Base-by-base conservation (phyloP, 2,888 invertebrate species). In the Mayetiola destructor region DNA sequence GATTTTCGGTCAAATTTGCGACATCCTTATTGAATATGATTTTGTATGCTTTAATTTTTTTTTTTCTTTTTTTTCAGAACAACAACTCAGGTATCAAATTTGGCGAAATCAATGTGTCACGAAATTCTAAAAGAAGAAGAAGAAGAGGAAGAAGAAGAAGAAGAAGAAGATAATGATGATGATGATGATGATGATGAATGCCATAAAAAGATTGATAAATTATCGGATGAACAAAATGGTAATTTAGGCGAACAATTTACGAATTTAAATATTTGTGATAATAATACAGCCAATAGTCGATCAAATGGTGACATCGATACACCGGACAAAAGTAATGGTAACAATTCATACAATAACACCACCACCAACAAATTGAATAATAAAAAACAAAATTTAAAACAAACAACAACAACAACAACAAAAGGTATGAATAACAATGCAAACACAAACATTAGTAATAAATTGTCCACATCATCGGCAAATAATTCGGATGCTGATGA, bases 81-180 rank as follows among this genome's bases (percentile, higher is more conserved):
- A 57, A 59, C 63, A 58, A 60, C 59, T 58, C 60, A 62, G 55
- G 59, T 60, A 59, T 63, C 63, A 58, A 62, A 63, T 61, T 54
- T 64, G 57, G 63, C 61, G 39, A 63, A 61, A 58, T 64, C 61
- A 32, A 61, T 63, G 58, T 62, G 64, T 58, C 60, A 62, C 58
- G 58, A 60, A 58, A 60, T 62, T 36, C 54, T 61, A 12, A 58
- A 60, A 54, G 61, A 60, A 32, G 63, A 61, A 48, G 60, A 61
- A 40, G 59, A 60, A 32, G 18, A 55, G 21, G 32, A n/a, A 39
- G 56, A 39, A 20, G 56, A 56, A 37, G 52, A 55, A 36, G 57
- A 21, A 23, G 16, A 35, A 52, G 3, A 12, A 29, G 20, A 35
- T 56, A 14, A 27, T 30, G 35, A 42, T 12, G 29, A 40, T n/a